Conservation (phyloP, 2,888 invertebrate genomes). For the Gerris lacustris region DNA sequence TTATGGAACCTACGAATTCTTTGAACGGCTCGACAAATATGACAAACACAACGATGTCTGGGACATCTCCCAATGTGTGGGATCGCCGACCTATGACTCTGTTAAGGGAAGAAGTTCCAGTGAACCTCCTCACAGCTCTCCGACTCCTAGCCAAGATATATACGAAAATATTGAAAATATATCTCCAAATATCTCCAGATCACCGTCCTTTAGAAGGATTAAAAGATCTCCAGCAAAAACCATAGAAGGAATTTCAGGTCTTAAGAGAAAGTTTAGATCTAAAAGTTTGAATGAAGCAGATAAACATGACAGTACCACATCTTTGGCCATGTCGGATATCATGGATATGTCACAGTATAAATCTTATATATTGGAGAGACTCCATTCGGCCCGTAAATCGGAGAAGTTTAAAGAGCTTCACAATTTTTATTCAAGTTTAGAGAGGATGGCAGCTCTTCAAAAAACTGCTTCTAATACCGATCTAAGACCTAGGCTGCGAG, state of each 20-base stretch:
- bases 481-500: conserved; percentile 56
- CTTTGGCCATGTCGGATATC: conserved; percentile 37
- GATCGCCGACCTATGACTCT: conserved; percentile 35
- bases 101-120: conserved; percentile 47
- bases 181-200: conserved; percentile 49
- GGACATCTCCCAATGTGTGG: conserved; percentile 35
- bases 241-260: conserved; percentile 35
- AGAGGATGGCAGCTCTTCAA: conserved; percentile 71
- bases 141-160: conserved; percentile 37
- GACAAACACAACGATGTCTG: conserved; percentile 35
- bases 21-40: conserved; percentile 35
- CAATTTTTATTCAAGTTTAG: conserved; percentile 71
- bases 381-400: conserved; percentile 50
- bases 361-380: conserved; percentile 44
- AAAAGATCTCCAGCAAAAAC: conserved; percentile 41
- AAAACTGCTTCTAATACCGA: conserved; percentile 57
- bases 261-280: conserved; percentile 44
- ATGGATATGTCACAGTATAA: conserved; percentile 44
- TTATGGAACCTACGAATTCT: conserved; percentile 35
- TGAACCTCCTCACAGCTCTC: conserved; percentile 49
- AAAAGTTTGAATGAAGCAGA: conserved; percentile 55
- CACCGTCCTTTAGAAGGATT: conserved; percentile 54
- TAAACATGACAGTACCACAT: conserved; percentile 38
- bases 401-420: conserved; percentile 73
- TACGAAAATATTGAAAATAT: conserved; percentile 31